A percentile compares a stretch with the other conserved stretches of the same genome.
Conservation (phyloP, 2,797 vertebrate genomes). For the Parauchenoglanis ngamensis region DNA sequence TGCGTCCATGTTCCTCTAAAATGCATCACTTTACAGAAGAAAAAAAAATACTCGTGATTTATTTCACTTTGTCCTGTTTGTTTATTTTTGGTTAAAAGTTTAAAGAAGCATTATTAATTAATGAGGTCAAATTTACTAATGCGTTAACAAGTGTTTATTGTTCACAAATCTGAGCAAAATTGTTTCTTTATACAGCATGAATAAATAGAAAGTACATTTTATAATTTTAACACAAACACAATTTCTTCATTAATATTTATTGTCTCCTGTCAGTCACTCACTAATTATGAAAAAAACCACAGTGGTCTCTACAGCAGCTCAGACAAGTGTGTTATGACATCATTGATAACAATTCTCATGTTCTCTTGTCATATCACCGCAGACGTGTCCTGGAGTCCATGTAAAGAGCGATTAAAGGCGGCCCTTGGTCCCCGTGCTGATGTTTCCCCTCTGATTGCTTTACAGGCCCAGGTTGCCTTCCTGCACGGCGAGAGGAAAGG, state of each 20-base stretch:
- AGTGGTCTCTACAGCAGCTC: not conserved
- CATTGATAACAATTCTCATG: not conserved
- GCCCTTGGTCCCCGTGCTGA: not conserved
- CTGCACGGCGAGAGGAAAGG: constrained; percentile 98
- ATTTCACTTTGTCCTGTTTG: too few species aligned
- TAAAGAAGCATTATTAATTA: too few species aligned
- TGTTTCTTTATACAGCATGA: too few species aligned
- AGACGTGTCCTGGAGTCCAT: not conserved
- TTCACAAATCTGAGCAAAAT: too few species aligned
- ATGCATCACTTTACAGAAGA: too few species aligned
- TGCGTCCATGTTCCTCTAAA: too few species aligned
- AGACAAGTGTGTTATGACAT: not conserved
- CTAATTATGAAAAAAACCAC: too few species aligned
- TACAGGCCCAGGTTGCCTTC: constrained; percentile 95
- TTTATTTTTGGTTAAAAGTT: too few species aligned
- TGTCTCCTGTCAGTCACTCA: not conserved
- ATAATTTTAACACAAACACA: too few species aligned
- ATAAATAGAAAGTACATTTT: not conserved
- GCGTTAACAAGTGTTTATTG: too few species aligned
- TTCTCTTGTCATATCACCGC: not conserved
- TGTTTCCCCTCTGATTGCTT: not conserved
- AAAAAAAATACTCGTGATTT: too few species aligned
- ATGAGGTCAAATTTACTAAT: too few species aligned
- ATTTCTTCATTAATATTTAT: not conserved
- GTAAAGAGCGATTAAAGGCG: not conserved